Evolutionary conservation across 2,797 vertebrate species (phyloP).

Genomic region (Pitangus sulphuratus): DNA sequence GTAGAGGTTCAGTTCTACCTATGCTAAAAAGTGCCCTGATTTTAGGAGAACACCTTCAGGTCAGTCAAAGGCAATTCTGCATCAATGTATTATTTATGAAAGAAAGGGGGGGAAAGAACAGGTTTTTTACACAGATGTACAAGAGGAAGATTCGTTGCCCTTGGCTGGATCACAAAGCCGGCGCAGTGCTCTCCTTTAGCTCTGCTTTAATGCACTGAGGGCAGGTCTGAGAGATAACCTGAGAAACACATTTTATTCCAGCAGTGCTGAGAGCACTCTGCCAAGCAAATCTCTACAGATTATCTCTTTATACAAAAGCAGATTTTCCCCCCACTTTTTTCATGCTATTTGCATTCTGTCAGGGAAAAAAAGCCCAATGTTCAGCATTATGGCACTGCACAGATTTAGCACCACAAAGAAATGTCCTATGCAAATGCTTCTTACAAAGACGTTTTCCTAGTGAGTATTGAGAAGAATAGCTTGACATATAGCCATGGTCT

Average conservation of each 20-base stretch:
- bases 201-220: not conserved
- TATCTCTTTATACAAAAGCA: not conserved
- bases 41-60: not conserved
- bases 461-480: not conserved
- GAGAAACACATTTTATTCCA: not conserved
- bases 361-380: not conserved
- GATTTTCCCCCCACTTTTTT: not conserved
- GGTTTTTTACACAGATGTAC: not conserved
- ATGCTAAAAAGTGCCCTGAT: not conserved
- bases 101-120: not conserved
- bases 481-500: not conserved
- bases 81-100: not conserved
- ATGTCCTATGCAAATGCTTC: not conserved
- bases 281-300: not conserved
- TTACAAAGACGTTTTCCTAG: not conserved
- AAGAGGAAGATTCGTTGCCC: not conserved
- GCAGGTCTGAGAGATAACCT: not conserved
- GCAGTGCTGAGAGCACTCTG: not conserved
- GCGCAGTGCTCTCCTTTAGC: not conserved
- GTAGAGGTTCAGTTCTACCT: not conserved
- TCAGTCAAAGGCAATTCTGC: not conserved
- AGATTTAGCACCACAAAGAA: slow-evolving; percentile 16
- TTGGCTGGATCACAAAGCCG: not conserved
- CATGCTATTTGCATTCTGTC: not conserved
- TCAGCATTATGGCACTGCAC: not conserved